Evolutionary conservation across 2,113 vertebrate genomes (phyloP), one percentile per base, ranked within the genome.

Genomic region (Eupsittula cactorum): DNA sequence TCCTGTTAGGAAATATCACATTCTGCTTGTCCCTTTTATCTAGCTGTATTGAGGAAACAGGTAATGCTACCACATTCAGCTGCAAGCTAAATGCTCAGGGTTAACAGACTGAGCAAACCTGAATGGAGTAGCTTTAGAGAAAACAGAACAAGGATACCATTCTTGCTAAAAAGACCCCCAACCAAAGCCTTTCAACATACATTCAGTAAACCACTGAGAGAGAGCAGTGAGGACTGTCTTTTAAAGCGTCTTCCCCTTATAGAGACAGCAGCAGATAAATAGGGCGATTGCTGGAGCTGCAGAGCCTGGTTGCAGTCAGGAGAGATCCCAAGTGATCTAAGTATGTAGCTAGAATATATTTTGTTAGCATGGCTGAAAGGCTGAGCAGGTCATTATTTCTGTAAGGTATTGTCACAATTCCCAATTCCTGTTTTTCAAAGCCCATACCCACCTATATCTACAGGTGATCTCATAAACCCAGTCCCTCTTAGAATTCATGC

Each of bases 11-110:
- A 87, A 83, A 77, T 14, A 29, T 2, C 46, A 47, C 25, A 16
- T 62, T 82, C 29, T 62, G 23, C 64, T 94, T 39, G 37, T 90
- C 49, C n/a, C n/a, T 94, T 77, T 92, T 80, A 15, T 67, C 76
- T 53, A 74, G 21, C 23, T 46, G 10, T 10, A 42, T 3, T 59
- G 28, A 83, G 35, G 64, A 29, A 59, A 77, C 37, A 53, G 83
- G 13, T 6, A 49, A 46, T 3, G 44, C 57, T 87, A 63, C 79
- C 67, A 69, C 63, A 23, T 16, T 84, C 50, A 31, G 46, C 68
- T 86, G 89, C 73, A 68, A 89, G 31, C 0, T 2, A 42, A 91
- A 55, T 37, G 53, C 46, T 79, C 13, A 39, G 52, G 67, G 82
- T 44, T 92, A 67, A 49, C 42, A 82, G 19, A 42, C 50, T 73